These are phyloP conservation scores for Melikaiella ostensackeni DNA, from an alignment of 2,888 invertebrate species.

Conservation along the genomic window DNA sequence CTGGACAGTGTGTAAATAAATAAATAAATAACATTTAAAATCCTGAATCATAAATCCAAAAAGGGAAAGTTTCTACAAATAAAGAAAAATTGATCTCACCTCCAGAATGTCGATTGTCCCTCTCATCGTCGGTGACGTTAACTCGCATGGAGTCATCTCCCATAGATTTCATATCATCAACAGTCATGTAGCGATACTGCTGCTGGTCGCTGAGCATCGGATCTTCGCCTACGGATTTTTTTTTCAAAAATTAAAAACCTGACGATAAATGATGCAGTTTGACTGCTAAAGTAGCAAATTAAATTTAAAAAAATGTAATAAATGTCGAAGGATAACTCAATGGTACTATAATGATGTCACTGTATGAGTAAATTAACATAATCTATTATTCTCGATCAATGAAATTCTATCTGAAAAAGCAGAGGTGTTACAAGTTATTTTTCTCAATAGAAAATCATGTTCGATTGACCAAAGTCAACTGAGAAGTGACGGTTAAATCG, in stretches of 20 bases:
- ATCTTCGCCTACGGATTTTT: slow-evolving; percentile 86
- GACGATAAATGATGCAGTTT: neutral
- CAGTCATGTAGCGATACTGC: slow-evolving; percentile 94
- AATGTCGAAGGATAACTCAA: slow-evolving; percentile 17
- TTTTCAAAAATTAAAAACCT: neutral
- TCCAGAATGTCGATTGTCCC: slow-evolving; percentile 82
- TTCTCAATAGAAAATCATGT: slow-evolving; percentile 14
- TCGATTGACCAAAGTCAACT: neutral
- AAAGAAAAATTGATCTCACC: slow-evolving; percentile 60
- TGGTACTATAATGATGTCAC: slow-evolving; percentile 24
- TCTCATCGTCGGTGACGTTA: slow-evolving; percentile 94
- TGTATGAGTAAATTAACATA: slow-evolving; percentile 21
- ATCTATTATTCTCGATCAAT: slow-evolving; percentile 9
- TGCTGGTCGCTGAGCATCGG: slow-evolving; percentile 91
- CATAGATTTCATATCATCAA: slow-evolving; percentile 96
- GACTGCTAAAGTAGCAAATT: neutral
- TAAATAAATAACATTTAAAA: too few relatives aligned
- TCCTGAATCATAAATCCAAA: neutral
- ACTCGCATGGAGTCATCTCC: slow-evolving; percentile 96
- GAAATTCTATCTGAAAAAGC: slow-evolving; percentile 3
- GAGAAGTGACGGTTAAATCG: neutral
- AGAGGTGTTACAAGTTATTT: neutral
- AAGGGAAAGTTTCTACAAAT: slow-evolving; percentile 6
- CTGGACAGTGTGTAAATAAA: too few relatives aligned
- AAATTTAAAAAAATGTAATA: slow-evolving; percentile 1